Conservation (phyloP, 2,888 invertebrate species). For the Troides oblongomaculatus region DNA sequence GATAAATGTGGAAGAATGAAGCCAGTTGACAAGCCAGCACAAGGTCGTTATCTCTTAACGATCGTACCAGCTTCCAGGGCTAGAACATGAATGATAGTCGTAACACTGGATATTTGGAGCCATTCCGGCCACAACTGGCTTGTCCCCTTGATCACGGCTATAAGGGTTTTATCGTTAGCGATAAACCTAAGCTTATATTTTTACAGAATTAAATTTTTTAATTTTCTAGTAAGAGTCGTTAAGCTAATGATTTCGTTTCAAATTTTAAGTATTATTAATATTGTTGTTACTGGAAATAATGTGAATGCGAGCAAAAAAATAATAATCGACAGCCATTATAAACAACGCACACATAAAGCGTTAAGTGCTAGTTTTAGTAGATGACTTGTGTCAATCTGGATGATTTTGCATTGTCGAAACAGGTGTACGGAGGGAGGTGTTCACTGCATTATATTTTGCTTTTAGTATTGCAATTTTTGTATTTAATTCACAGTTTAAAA, state of each 20-base stretch:
- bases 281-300: background rate
- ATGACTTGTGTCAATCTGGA: constrained; percentile 16
- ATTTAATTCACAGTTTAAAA: background rate
- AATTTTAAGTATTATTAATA: background rate
- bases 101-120: constrained; percentile 57
- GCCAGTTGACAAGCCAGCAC: constrained; percentile 42
- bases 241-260: background rate
- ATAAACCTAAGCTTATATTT: background rate
- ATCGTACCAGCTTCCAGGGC: constrained; percentile 45
- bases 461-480: background rate
- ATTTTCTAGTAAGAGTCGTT: background rate
- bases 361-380: constrained; percentile 2
- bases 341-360: constrained; percentile 10
- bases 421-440: background rate
- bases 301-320: constrained; percentile 6
- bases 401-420: background rate
- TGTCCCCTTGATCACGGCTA: constrained; percentile 54
- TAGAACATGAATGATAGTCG: constrained; percentile 49
- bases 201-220: background rate
- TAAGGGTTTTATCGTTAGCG: constrained; percentile 58
- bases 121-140: constrained; percentile 52
- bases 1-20: constrained; percentile 55
- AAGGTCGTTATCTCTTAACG: constrained; percentile 58
- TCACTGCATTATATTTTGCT: background rate
- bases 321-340: background rate